A percentile compares a stretch with the other conserved stretches of the same genome.
Evolutionary conservation across 2,888 invertebrate species (phyloP).

Genomic region (Dorcus parallelipipedus): DNA sequence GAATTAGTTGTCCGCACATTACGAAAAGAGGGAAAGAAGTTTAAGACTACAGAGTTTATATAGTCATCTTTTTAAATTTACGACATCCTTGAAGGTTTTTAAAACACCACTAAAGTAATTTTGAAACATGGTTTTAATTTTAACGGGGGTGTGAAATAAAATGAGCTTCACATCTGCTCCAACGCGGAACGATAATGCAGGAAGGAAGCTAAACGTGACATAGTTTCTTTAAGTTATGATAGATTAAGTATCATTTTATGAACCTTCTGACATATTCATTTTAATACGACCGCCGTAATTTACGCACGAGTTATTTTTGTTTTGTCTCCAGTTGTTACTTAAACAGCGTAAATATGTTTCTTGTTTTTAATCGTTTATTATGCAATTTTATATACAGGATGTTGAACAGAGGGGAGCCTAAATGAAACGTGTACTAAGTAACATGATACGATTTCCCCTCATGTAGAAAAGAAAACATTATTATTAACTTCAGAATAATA

Average conservation of each 20-base stretch:
- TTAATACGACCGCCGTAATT: background rate
- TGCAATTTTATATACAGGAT: too few species aligned
- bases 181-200: slow-evolving; percentile 22
- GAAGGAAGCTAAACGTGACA: slow-evolving; percentile 23
- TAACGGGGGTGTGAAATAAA: slow-evolving; percentile 33
- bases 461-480: too few species aligned
- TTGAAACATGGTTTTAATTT: slow-evolving; percentile 51
- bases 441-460: too few species aligned
- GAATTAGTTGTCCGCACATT: slow-evolving; percentile 34
- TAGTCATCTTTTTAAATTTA: slow-evolving; percentile 50
- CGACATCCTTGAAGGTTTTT: slow-evolving; percentile 47
- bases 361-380: too few species aligned
- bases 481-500: too few species aligned
- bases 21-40: slow-evolving; percentile 35
- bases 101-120: slow-evolving; percentile 49
- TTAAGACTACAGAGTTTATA: slow-evolving; percentile 45
- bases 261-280: slow-evolving; percentile 6
- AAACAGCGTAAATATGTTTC: background rate
- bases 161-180: slow-evolving; percentile 20
- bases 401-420: too few species aligned
- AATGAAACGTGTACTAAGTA: too few species aligned
- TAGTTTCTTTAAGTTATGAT: slow-evolving; percentile 17
- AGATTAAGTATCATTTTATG: slow-evolving; percentile 14
- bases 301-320: slow-evolving; percentile 4
- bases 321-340: slow-evolving; percentile 9